phyloP scores from a whole-genome alignment of 2,888 invertebrate species.

The Tachina grossa region DNA sequence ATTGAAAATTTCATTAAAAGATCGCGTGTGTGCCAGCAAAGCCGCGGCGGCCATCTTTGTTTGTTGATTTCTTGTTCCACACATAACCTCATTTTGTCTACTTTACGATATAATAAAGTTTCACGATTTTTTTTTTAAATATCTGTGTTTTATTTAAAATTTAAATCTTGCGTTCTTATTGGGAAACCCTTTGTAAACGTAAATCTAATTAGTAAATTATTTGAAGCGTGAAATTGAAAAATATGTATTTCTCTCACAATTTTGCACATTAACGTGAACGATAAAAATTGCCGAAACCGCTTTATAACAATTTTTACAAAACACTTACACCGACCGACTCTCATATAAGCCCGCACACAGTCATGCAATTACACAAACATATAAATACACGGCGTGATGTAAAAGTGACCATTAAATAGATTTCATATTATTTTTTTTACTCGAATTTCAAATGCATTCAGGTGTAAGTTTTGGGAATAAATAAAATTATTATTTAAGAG shows the following conservation, averaged over 20 bases:
- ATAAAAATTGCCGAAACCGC: conserved; percentile 56
- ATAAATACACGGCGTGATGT: neutral
- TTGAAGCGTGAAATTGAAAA: conserved; percentile 82
- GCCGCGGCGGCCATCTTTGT: too few relatives aligned
- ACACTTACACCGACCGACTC: neutral
- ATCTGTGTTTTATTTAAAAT: too few relatives aligned
- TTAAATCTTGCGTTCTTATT: too few relatives aligned
- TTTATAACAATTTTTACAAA: conserved; percentile 15
- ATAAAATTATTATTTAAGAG: conserved; percentile 10
- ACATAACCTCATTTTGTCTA: too few relatives aligned
- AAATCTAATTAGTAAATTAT: conserved; percentile 81
- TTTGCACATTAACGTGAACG: conserved; percentile 42
- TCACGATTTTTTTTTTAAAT: too few relatives aligned
- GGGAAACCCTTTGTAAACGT: too few relatives aligned
- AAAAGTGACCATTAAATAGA: conserved; percentile 46
- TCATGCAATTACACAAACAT: neutral
- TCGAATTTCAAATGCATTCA: conserved; percentile 54
- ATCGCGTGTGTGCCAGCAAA: too few relatives aligned
- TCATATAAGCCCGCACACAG: neutral
- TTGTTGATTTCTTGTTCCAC: too few relatives aligned
- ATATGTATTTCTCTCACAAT: conserved; percentile 63
- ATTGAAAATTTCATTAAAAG: too few relatives aligned
- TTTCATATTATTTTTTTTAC: conserved; percentile 8
- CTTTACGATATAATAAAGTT: too few relatives aligned
- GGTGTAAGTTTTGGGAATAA: conserved; percentile 56